These are phyloP conservation scores for Drosophila suzukii DNA, from an alignment of 1,140 invertebrate species.

Conservation along the genomic window DNA sequence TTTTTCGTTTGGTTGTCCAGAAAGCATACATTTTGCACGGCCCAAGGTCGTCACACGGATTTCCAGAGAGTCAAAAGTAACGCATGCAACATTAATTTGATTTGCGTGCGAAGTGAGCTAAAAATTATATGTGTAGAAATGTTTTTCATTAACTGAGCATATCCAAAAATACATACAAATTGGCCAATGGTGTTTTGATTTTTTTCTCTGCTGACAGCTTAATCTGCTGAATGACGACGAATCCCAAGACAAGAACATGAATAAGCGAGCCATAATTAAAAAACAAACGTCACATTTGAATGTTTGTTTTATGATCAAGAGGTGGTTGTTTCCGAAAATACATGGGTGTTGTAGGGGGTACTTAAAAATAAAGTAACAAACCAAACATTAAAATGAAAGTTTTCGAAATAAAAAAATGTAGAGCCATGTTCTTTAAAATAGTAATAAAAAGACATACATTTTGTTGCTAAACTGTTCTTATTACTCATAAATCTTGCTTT, in stretches of 20 bases:
- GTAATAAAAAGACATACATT: too few species aligned
- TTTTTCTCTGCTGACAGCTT: conserved; percentile 64
- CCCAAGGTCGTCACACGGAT: conserved; percentile 55
- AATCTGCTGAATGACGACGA: conserved; percentile 48
- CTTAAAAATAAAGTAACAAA: background rate
- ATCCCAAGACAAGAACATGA: conserved; percentile 68
- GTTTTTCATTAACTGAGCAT: conserved; percentile 31
- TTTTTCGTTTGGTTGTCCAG: conserved; percentile 33
- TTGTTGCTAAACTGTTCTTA: too few species aligned
- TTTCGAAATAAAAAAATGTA: too few species aligned
- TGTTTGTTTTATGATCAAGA: conserved; percentile 39
- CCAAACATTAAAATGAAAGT: too few species aligned
- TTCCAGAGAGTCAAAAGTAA: conserved; percentile 55
- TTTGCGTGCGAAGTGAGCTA: conserved; percentile 72
- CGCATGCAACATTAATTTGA: conserved; percentile 80
- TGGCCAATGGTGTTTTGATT: conserved; percentile 56
- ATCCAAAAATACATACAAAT: conserved; percentile 48
- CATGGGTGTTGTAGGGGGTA: conserved; percentile 25
- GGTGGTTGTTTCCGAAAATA: conserved; percentile 7
- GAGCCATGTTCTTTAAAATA: too few species aligned
- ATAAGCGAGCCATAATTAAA: conserved; percentile 68
- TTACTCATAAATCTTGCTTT: too few species aligned
- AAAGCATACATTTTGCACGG: conserved; percentile 73
- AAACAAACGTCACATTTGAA: conserved; percentile 73
- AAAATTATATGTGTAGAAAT: conserved; percentile 23